Evolutionary conservation across 2,113 vertebrate species (phyloP), one percentile per base, ranked within the genome.

Genomic region (Bungarus multicinctus): DNA sequence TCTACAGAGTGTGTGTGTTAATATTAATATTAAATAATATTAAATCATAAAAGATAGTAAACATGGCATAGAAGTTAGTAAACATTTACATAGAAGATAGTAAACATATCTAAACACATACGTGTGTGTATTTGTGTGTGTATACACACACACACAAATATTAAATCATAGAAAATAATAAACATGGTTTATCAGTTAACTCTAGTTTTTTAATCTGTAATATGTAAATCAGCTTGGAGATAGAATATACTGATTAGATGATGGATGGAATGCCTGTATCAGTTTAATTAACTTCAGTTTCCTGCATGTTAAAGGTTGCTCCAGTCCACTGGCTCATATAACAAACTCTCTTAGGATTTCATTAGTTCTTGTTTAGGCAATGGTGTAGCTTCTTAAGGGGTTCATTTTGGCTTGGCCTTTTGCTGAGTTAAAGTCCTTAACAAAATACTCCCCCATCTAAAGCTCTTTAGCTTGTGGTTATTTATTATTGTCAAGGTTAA

Each of bases 261-360:
- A 98, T 97, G 96, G 96, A 97, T 98, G 97, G 97, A 94, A 95
- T 95, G 93, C 93, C 55, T 0, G 0, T 94, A 97, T 97, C 94
- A 55, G 96, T 97, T 98, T 97, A 98, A 98, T 98, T 98, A 98
- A 97, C 96, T 98, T 94, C 69, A 86, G 96, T 97, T 97, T 97
- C 95, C 95, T 96, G 94, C 93, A 91, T 97, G 96, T 97, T 97
- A 97, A 97, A 98, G 97, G 97, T 97, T 97, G 96, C 96, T 94
- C 92, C 97, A 97, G 96, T 96, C 96, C 97, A 97, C 95, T 97
- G 97, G 96, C 94, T 97, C 96, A 97, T 96, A 93, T 96, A 98
- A 97, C 96, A 97, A 97, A 97, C 93, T 87, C 97, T 97, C 97
- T 94, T 94, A 97, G 97, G 97, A 96, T 96, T 97, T 97, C 53